Percentiles rank a stretch among this genome's conserved stretches.
Conservation (phyloP, 92 coral and sea anemone species). For the Isaurus tuberculatus region DNA sequence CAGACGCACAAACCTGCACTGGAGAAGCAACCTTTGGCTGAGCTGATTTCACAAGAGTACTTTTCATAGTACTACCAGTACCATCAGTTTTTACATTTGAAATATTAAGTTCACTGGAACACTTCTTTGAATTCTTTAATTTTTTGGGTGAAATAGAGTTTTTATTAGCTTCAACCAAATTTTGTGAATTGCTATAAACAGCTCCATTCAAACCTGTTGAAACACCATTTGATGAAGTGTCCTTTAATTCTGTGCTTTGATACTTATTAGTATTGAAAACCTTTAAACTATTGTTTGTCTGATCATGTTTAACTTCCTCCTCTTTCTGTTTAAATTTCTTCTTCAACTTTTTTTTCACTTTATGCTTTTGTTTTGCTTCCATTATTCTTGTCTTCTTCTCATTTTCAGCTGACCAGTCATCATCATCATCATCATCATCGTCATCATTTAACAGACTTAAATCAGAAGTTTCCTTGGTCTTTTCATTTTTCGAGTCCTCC, state of each 20-base stretch:
- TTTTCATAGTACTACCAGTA: background rate
- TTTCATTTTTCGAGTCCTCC: background rate
- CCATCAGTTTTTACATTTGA: background rate
- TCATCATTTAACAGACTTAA: background rate
- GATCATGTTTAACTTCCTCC: conserved; percentile 25
- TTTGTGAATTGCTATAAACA: background rate
- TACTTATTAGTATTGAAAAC: conserved; percentile 45
- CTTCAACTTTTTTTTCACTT: conserved; percentile 21
- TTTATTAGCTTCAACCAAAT: background rate
- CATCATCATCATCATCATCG: conserved; percentile 33
- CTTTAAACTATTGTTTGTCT: conserved; percentile 24
- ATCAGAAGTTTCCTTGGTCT: background rate
- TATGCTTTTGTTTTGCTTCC: conserved; percentile 42
- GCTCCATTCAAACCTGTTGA: conserved; percentile 15
- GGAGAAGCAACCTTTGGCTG: background rate
- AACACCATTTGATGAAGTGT: conserved; percentile 21
- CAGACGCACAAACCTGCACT: background rate
- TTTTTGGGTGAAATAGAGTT: conserved; percentile 18
- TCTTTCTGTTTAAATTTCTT: conserved; percentile 38
- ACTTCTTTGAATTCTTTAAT: conserved; percentile 28
- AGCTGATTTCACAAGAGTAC: background rate
- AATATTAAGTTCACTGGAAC: background rate
- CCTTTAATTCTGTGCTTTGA: conserved; percentile 4
- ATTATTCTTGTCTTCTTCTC: conserved; percentile 27
- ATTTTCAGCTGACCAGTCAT: conserved; percentile 1